phyloP scores from a whole-genome alignment of 23 tunicate genomes.

The Botrylloides violaceus region DNA sequence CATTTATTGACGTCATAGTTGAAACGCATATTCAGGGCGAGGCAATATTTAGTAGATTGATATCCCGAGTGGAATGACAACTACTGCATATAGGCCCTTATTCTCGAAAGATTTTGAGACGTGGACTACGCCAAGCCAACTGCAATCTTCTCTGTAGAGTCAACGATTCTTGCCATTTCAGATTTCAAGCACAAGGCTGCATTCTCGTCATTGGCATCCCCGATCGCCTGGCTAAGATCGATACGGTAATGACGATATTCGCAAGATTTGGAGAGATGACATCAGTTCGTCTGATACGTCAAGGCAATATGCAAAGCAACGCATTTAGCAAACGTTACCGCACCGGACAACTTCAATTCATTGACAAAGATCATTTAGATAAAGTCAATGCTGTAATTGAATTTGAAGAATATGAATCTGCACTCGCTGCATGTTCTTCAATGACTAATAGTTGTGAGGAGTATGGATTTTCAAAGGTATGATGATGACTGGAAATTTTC shows the following conservation, averaged over 20 bases:
- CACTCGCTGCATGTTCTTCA: slow-evolving; percentile 3
- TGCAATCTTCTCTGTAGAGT: no score
- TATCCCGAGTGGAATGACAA: no score
- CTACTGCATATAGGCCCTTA: no score
- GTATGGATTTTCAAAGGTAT: slow-evolving; percentile 12
- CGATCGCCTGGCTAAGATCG: slow-evolving; percentile 8
- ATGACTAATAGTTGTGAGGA: neutral
- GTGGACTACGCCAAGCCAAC: no score
- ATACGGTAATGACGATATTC: slow-evolving; percentile 12
- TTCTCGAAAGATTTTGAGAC: no score
- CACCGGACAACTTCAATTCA: neutral
- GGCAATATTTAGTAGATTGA: no score
- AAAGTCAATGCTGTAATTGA: slow-evolving; percentile 13
- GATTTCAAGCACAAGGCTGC: neutral
- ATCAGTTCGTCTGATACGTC: slow-evolving; percentile 24
- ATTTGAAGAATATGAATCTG: slow-evolving; percentile 13
- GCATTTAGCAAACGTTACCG: slow-evolving; percentile 3
- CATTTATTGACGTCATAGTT: no score
- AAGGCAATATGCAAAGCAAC: neutral
- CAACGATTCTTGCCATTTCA: neutral
- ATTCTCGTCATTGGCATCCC: slow-evolving; percentile 20
- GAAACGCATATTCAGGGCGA: no score
- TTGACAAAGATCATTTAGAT: neutral
- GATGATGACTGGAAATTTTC: no score
- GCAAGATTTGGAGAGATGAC: slow-evolving; percentile 18